phyloP scores from a whole-genome alignment of 1,140 invertebrate species.

The Pseudomyrmex sp. region DNA sequence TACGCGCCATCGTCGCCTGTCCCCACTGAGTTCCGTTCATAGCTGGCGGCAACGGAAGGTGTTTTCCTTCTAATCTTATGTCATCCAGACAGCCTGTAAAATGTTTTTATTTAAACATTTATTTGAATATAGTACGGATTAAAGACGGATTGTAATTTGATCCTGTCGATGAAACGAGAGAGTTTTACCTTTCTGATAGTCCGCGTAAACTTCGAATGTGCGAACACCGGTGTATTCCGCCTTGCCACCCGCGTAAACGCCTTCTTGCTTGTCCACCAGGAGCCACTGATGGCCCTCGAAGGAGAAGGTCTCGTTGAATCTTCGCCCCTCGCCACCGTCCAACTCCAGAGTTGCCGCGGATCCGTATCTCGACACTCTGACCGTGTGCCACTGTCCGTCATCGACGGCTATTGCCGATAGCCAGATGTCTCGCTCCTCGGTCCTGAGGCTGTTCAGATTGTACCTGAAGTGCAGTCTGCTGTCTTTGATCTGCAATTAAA shows the following conservation, averaged over 20 bases:
- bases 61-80: conserved; percentile 95
- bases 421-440: conserved; percentile 96
- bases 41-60: conserved; percentile 95
- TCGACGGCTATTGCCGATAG: conserved; percentile 95
- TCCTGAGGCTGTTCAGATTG: conserved; percentile 95
- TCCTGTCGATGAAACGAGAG: neutral
- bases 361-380: conserved; percentile 94
- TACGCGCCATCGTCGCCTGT: conserved; percentile 95
- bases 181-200: conserved; percentile 94
- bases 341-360: conserved; percentile 97
- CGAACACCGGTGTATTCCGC: conserved; percentile 96
- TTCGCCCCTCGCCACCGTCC: conserved; percentile 97
- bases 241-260: conserved; percentile 97
- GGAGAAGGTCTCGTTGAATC: conserved; percentile 97
- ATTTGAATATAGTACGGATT: neutral
- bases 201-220: conserved; percentile 97
- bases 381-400: conserved; percentile 99
- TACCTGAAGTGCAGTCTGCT: conserved; percentile 95
- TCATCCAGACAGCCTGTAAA: conserved; percentile 92
- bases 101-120: neutral
- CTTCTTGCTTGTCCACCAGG: conserved; percentile 96
- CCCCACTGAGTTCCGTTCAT: conserved; percentile 98
- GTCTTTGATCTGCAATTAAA: conserved; percentile 90
- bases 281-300: conserved; percentile 97
- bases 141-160: neutral